Evolutionary conservation across 2,113 vertebrate species (phyloP), one percentile per base, ranked within the genome.

Genomic region (Lanius ludovicianus): DNA sequence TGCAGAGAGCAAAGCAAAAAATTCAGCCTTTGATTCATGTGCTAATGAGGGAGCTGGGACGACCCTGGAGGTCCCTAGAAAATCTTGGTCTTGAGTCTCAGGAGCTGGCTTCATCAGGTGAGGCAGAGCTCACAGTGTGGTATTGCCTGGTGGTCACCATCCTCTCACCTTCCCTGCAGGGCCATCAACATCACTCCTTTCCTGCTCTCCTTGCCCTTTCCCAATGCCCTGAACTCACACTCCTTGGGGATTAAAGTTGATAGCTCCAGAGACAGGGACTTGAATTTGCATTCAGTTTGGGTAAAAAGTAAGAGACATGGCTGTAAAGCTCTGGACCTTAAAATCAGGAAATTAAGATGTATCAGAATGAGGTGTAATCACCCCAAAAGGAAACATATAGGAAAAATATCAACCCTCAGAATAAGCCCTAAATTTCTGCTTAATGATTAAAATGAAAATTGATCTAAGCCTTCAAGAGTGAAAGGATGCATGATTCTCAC

Each of bases 61-160:
- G 42, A 84, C 22, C 27, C n/a, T 33, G 30, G 28, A 37, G 15
- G 20, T 83, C 37, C 39, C 7, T 3, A 47, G 37, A 63, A 91
- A 90, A 39, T 31, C 23, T 16, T 1, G 1, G 15, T 60, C 25
- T 42, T 25, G 33, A 35, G 21, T 56, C 21, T 70, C 33, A 53
- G 68, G 16, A 89, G 10, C 31, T 7, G 19, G 24, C 39, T 59
- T 24, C 28, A 33, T 30, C 5, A 53, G 23, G n/a, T n/a, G 50
- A 78, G 44, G 53, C 53, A 81, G 57, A 84, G 52, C 21, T 49
- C 20, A 4, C 5, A 31, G 73, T 30, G 14, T 11, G 22, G 11
- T 37, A 18, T 0, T 33, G 44, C 24, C 15, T 15, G 52, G 37
- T 20, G 21, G 31, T 23, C 27, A 68, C 13, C 5, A 1, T 53